Conservation (phyloP, 2,888 invertebrate genomes). For the Phortica okadai region DNA sequence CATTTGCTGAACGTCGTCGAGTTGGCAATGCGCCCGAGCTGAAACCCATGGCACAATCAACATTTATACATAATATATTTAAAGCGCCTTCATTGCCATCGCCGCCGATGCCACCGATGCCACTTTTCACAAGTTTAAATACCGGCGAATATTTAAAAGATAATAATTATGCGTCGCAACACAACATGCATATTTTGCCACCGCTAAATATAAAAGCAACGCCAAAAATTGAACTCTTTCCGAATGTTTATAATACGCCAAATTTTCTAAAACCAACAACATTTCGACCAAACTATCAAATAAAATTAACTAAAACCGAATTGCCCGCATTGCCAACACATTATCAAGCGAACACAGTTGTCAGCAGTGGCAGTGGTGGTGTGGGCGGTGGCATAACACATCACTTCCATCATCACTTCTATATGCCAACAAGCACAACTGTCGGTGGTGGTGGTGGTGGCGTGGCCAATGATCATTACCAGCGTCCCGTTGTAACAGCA, state of each 20-base stretch:
- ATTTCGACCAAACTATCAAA: slow-evolving; percentile 69
- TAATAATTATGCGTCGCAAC: slow-evolving; percentile 16
- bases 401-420: slow-evolving; percentile 76
- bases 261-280: slow-evolving; percentile 68
- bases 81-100: slow-evolving; percentile 50
- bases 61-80: slow-evolving; percentile 64
- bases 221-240: slow-evolving; percentile 62
- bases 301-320: slow-evolving; percentile 61
- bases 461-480: slow-evolving; percentile 1
- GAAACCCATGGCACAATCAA: slow-evolving; percentile 60
- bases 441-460: background rate
- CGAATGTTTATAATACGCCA: slow-evolving; percentile 58
- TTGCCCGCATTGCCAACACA: slow-evolving; percentile 16
- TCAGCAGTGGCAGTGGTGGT: background rate
- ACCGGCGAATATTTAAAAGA: slow-evolving; percentile 72
- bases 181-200: background rate
- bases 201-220: slow-evolving; percentile 46
- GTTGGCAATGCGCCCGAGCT: slow-evolving; percentile 50
- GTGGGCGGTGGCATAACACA: slow-evolving; percentile 60
- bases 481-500: background rate
- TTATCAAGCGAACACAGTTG: slow-evolving; percentile 24
- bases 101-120: slow-evolving; percentile 39
- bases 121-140: slow-evolving; percentile 57
- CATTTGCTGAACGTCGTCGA: slow-evolving; percentile 61
- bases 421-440: slow-evolving; percentile 59